These are phyloP conservation scores for Halichoeres trimaculatus DNA, from an alignment of 2,113 vertebrate species.

Conservation along the genomic window DNA sequence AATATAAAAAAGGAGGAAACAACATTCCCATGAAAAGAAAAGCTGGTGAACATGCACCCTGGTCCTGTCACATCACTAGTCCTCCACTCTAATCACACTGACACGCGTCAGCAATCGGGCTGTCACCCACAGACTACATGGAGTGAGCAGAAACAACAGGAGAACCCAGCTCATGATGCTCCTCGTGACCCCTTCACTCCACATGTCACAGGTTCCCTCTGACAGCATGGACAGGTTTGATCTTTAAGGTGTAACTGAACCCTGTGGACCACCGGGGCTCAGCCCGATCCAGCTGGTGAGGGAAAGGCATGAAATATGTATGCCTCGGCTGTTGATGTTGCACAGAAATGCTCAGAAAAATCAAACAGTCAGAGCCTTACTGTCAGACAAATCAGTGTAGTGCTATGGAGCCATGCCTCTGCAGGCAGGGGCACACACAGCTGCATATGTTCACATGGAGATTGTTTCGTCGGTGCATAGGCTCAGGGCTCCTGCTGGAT, in stretches of 20 bases:
- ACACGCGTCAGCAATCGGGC: not conserved
- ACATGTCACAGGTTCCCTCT: slow-evolving; percentile 25
- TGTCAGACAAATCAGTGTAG: slow-evolving; percentile 42
- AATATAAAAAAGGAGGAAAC: too few species aligned
- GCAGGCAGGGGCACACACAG: not conserved
- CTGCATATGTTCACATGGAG: not conserved
- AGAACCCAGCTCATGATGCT: slow-evolving; percentile 3
- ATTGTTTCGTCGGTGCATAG: not conserved
- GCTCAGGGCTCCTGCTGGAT: not conserved
- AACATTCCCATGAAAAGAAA: not conserved
- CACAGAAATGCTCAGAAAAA: slow-evolving; percentile 53
- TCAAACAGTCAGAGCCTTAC: slow-evolving; percentile 21
- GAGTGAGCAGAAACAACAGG: not conserved
- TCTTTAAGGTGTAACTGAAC: slow-evolving; percentile 46
- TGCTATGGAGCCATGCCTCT: slow-evolving; percentile 20
- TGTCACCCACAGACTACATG: not conserved
- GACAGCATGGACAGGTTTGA: slow-evolving; percentile 37
- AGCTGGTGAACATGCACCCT: not conserved
- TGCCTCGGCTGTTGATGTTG: slow-evolving; percentile 42
- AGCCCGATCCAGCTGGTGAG: slow-evolving; percentile 26
- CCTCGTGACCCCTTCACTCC: slow-evolving; percentile 7
- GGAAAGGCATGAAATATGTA: slow-evolving; percentile 70
- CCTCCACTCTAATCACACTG: not conserved
- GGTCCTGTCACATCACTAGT: not conserved
- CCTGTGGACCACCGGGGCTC: slow-evolving; percentile 25